Conservation (phyloP, 2,888 invertebrate species). For the Quadriops clusia region DNA sequence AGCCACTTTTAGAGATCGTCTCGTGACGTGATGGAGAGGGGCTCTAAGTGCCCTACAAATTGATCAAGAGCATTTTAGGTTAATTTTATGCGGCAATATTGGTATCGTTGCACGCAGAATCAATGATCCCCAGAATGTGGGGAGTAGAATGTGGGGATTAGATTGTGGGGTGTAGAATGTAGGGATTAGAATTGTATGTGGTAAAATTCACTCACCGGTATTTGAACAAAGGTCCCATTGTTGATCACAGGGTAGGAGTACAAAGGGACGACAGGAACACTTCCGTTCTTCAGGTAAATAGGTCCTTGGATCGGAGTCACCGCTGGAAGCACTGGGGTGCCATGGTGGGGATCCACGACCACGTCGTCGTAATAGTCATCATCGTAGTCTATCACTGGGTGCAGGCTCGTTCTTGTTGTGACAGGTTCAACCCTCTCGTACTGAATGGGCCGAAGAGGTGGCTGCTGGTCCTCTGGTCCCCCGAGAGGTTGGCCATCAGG, state of each 20-base stretch:
- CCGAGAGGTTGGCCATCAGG: too few species aligned
- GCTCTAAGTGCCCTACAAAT: too few species aligned
- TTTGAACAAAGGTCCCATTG: slow-evolving; percentile 79
- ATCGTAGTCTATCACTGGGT: slow-evolving; percentile 63
- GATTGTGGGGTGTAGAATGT: too few species aligned
- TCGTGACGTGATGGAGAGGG: too few species aligned
- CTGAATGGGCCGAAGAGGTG: slow-evolving; percentile 45
- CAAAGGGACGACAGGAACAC: slow-evolving; percentile 76
- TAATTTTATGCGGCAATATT: too few species aligned
- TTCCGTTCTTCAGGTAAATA: slow-evolving; percentile 74
- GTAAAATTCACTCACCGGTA: slow-evolving; percentile 64
- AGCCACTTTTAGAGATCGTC: too few species aligned
- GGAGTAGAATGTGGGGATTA: too few species aligned
- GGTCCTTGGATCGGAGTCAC: slow-evolving; percentile 82
- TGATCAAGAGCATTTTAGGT: too few species aligned
- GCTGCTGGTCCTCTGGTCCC: slow-evolving; percentile 11
- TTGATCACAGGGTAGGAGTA: slow-evolving; percentile 75
- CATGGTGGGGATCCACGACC: slow-evolving; percentile 35
- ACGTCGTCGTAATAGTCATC: slow-evolving; percentile 52
- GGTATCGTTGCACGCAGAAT: too few species aligned
- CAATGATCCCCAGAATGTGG: too few species aligned
- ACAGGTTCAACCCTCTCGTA: slow-evolving; percentile 52
- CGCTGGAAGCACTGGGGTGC: slow-evolving; percentile 38
- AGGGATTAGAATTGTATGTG: too few species aligned
- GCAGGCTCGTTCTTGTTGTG: slow-evolving; percentile 48